phyloP scores from a whole-genome alignment of 2,888 invertebrate genomes.

The Scotopteryx bipunctaria region DNA sequence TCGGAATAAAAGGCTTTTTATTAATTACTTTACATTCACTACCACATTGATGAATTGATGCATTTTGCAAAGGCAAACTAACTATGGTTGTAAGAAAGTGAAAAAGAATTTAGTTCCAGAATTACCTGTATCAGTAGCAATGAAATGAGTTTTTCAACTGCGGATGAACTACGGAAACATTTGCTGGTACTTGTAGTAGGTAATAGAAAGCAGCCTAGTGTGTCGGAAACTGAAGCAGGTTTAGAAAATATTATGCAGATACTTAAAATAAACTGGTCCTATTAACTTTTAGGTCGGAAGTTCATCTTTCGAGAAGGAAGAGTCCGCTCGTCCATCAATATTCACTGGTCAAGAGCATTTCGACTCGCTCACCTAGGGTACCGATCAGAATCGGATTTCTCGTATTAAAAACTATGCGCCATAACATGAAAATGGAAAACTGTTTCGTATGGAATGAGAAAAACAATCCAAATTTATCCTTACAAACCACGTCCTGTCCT shows the following conservation, averaged over 20 bases:
- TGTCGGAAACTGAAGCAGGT: constrained; percentile 18
- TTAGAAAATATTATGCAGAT: constrained; percentile 13
- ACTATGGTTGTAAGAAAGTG: constrained; percentile 6
- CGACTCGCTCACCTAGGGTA: too few relatives aligned
- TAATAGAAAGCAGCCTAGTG: constrained; percentile 25
- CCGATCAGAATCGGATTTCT: too few relatives aligned
- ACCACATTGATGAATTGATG: background rate
- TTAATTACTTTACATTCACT: too few relatives aligned
- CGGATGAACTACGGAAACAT: constrained; percentile 14
- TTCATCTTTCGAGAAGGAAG: too few relatives aligned
- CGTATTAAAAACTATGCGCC: too few relatives aligned
- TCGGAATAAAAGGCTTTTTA: too few relatives aligned
- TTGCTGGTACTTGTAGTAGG: constrained; percentile 2
- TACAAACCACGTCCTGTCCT: too few relatives aligned
- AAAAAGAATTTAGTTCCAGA: background rate
- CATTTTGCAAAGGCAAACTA: background rate
- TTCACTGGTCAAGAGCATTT: too few relatives aligned
- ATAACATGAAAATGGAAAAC: too few relatives aligned
- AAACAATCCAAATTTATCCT: too few relatives aligned
- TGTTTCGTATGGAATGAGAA: too few relatives aligned
- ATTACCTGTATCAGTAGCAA: background rate
- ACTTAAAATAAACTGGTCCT: constrained; percentile 4
- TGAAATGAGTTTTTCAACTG: constrained; percentile 1
- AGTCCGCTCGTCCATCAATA: too few relatives aligned
- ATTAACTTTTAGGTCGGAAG: constrained; percentile 12